A percentile compares a stretch with the other conserved stretches of the same genome.
Conservation (phyloP, 2,113 vertebrate genomes). For the Columbina picui region DNA sequence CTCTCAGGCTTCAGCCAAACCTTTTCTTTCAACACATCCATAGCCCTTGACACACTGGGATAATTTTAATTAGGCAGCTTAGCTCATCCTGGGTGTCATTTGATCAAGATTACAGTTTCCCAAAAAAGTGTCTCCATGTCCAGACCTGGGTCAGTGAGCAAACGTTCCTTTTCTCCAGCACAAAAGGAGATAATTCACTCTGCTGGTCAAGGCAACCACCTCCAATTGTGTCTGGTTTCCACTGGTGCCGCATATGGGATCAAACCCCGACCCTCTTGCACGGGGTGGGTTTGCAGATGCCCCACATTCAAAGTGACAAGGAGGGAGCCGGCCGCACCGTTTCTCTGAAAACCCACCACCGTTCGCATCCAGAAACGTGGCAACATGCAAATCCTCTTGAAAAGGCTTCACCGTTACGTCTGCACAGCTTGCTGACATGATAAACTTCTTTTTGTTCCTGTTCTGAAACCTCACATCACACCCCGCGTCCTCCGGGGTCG, state of each 20-base stretch:
- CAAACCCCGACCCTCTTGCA: neutral
- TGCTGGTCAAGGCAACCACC: neutral
- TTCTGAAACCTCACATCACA: conserved; percentile 12
- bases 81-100: neutral
- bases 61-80: neutral
- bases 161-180: neutral
- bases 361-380: rapidly evolving
- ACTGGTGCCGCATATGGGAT: rapidly evolving
- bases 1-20: neutral
- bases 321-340: rapidly evolving
- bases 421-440: neutral
- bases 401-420: neutral
- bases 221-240: neutral
- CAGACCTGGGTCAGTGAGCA: neutral
- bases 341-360: rapidly evolving
- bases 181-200: neutral
- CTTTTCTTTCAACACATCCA: neutral
- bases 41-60: neutral
- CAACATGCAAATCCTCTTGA: neutral
- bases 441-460: conserved; percentile 43
- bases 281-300: neutral
- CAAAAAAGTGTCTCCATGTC: neutral
- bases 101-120: neutral
- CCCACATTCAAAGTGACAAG: rapidly evolving
- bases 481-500: neutral